Evolutionary conservation across 2,113 vertebrate species (phyloP), one percentile per base, ranked within the genome.

Genomic region (Psittacara wagleri): DNA sequence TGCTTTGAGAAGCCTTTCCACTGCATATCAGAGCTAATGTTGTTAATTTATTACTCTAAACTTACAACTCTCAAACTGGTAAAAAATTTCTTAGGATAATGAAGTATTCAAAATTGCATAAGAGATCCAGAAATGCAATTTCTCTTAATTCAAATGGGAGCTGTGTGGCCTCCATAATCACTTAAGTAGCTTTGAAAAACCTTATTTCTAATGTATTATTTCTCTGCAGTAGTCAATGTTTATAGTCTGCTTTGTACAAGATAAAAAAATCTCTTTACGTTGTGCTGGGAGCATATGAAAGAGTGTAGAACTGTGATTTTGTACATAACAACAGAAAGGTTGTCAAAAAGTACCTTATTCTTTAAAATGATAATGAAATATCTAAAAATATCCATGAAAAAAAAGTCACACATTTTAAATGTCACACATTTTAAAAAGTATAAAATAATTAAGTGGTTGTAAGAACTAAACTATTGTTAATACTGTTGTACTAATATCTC

Each of bases 261-360:
- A 31, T 41, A 0, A 86, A 37, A 37, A 52, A 88, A 35, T 23
- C 39, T 12, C 17, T 66, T 48, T 79, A 67, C 2, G 0, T 62
- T 52, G 46, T 43, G 10, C 39, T 66, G 28, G n/a, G 24, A 57
- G 41, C 12, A 6, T 29, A 46, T 43, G 19, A 61, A 39, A 51
- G 37, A 74, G n/a, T 5, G 12, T 54, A 17, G 70, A 88, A 35
- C 41, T 82, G 57, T 17, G 9, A 2, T 59, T 91, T 81, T 55
- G 25, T 54, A 5, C 11, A 51, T 41, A 54, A 54, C 24, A 28
- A 19, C 17, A 46, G 33, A 43, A 66, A 6, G 0, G 0, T 41
- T 77, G 13, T 1, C 33, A 23, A 63, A 17, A 70, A 28, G 4
- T 66, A 57, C 20, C 1, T 0, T 35, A 0, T 73, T 62, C 17